These are phyloP conservation scores for Alectura lathami DNA, from an alignment of 2,113 vertebrate species.

Conservation along the genomic window DNA sequence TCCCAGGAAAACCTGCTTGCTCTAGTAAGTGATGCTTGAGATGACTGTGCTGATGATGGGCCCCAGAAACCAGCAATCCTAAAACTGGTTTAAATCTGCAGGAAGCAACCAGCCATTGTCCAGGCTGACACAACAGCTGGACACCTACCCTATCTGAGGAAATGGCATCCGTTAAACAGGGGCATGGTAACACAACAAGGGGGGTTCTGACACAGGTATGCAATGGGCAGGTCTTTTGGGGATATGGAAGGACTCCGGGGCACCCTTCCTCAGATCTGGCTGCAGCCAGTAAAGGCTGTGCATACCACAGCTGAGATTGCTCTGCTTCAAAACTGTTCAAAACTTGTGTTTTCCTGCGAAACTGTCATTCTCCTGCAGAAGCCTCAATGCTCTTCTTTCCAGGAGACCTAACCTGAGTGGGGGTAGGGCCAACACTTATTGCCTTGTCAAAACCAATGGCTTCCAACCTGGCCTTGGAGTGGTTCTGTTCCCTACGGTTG, in stretches of 20 bases:
- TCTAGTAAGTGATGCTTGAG: not conserved
- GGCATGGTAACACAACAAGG: rapidly evolving
- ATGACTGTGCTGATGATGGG: not conserved
- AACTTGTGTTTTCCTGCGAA: not conserved
- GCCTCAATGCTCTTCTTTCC: not conserved
- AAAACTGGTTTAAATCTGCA: not conserved
- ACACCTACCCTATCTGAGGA: not conserved
- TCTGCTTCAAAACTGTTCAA: not conserved
- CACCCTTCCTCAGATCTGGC: not conserved
- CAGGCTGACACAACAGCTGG: not conserved
- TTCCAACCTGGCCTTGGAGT: not conserved
- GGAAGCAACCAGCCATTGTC: not conserved
- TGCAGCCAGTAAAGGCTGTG: not conserved
- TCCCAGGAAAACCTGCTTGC: not conserved
- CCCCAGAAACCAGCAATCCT: not conserved
- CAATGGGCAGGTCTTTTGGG: not conserved
- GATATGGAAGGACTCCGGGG: not conserved
- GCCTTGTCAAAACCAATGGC: not conserved
- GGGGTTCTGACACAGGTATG: rapidly evolving
- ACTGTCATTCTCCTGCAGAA: not conserved
- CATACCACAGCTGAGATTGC: not conserved
- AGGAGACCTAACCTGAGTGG: not conserved
- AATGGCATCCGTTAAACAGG: not conserved
- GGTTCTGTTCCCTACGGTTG: not conserved
- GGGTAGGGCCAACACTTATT: not conserved